phyloP scores from a whole-genome alignment of 2,888 invertebrate genomes.

The Nomada goodeniana region DNA sequence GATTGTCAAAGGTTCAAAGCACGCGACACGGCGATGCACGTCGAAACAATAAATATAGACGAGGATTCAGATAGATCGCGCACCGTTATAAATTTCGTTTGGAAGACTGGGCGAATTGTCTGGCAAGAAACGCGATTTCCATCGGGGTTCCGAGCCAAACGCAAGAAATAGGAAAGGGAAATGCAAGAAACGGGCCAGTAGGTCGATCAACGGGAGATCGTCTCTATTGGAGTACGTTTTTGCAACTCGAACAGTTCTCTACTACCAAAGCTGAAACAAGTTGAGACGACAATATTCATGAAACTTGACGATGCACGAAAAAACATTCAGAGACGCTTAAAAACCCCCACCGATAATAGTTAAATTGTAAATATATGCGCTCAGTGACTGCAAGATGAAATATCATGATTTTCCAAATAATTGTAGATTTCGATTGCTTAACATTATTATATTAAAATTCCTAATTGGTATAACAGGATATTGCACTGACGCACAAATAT shows the following conservation, averaged over 20 bases:
- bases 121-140: slow-evolving; percentile 44
- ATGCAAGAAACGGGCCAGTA: slow-evolving; percentile 56
- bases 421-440: too few species aligned
- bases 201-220: slow-evolving; percentile 55
- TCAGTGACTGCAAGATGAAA: too few species aligned
- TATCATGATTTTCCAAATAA: too few species aligned
- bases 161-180: slow-evolving; percentile 24
- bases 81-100: slow-evolving; percentile 26
- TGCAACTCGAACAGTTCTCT: slow-evolving; percentile 13
- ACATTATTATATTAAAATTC: too few species aligned
- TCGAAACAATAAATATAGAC: neutral
- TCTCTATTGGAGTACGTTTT: slow-evolving; percentile 48
- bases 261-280: slow-evolving; percentile 1
- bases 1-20: too few species aligned
- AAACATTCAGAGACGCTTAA: too few species aligned
- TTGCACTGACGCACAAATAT: too few species aligned
- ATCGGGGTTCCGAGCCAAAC: slow-evolving; percentile 25
- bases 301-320: neutral
- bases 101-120: slow-evolving; percentile 4
- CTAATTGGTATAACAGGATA: too few species aligned
- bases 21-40: neutral
- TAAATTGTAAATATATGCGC: too few species aligned
- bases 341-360: too few species aligned
- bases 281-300: neutral
- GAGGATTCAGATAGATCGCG: slow-evolving; percentile 6